Conservation (phyloP, 2,888 invertebrate species). For the Ormyrus labotus region DNA sequence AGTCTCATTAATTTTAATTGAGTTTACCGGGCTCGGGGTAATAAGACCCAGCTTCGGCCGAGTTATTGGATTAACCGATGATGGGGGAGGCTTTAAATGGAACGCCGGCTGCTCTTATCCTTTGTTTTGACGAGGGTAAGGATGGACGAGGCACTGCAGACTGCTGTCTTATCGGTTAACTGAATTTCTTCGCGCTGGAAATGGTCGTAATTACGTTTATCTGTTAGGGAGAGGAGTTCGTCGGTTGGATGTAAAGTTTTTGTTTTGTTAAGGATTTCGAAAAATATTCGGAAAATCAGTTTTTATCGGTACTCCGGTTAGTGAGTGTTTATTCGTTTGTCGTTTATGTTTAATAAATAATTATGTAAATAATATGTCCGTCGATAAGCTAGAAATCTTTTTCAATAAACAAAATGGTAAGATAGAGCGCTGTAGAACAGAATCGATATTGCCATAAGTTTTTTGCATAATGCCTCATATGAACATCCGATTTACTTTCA, state of each 20-base stretch:
- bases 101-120: not conserved
- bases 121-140: conserved; percentile 10
- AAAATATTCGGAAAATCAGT: too few relatives aligned
- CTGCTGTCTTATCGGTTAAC: not conserved
- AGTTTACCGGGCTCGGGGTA: conserved; percentile 37
- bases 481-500: too few relatives aligned
- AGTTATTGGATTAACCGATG: conserved; percentile 32
- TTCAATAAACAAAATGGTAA: conserved; percentile 15
- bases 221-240: too few relatives aligned
- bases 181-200: too few relatives aligned
- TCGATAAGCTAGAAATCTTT: conserved; percentile 26
- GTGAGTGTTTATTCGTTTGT: too few relatives aligned
- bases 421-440: conserved; percentile 21
- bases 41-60: not conserved
- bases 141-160: not conserved
- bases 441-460: not conserved
- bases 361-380: not conserved
- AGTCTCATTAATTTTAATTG: conserved; percentile 52
- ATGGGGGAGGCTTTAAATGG: not conserved
- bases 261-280: too few relatives aligned
- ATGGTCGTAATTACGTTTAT: too few relatives aligned
- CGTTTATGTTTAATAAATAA: too few relatives aligned
- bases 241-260: too few relatives aligned
- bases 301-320: too few relatives aligned
- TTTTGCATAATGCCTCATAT: too few relatives aligned